Conservation (phyloP, 2,113 vertebrate species). For the Phyllopteryx taeniolatus region DNA sequence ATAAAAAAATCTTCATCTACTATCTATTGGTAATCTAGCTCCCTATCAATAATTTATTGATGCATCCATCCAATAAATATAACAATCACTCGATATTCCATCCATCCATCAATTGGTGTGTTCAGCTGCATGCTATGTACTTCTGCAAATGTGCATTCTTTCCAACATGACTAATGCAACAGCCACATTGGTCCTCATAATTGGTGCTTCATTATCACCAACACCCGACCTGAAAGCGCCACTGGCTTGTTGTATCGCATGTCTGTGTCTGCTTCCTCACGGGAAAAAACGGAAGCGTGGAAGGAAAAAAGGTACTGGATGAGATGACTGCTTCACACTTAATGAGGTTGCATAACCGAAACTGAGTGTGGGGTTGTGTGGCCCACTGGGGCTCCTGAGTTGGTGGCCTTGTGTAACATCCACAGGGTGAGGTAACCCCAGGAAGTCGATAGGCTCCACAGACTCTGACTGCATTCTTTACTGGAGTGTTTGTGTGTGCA, state of each 20-base stretch:
- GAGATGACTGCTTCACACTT: neutral
- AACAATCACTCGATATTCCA: neutral
- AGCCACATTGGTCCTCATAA: conserved; percentile 43
- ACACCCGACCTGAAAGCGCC: conserved; percentile 27
- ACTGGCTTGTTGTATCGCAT: conserved; percentile 13
- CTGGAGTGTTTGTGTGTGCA: conserved; percentile 11
- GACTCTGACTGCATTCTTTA: conserved; percentile 25
- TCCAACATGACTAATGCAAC: conserved; percentile 39
- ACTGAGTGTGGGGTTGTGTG: neutral
- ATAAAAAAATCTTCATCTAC: neutral
- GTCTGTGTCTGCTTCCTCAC: conserved; percentile 10
- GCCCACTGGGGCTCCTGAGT: neutral
- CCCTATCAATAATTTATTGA: neutral
- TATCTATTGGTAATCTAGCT: neutral
- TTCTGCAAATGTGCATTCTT: neutral
- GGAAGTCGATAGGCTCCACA: conserved; percentile 27
- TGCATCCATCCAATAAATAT: neutral
- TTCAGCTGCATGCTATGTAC: neutral
- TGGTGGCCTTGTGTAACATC: conserved; percentile 20
- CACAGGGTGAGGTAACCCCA: conserved; percentile 18
- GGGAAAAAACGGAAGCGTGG: neutral
- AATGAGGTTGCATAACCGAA: neutral
- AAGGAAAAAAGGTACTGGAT: neutral
- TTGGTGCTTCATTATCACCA: conserved; percentile 43
- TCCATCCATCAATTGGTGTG: neutral